Base-by-base conservation (phyloP, 1,140 invertebrate species). In the Leguminivora glycinivorella region DNA sequence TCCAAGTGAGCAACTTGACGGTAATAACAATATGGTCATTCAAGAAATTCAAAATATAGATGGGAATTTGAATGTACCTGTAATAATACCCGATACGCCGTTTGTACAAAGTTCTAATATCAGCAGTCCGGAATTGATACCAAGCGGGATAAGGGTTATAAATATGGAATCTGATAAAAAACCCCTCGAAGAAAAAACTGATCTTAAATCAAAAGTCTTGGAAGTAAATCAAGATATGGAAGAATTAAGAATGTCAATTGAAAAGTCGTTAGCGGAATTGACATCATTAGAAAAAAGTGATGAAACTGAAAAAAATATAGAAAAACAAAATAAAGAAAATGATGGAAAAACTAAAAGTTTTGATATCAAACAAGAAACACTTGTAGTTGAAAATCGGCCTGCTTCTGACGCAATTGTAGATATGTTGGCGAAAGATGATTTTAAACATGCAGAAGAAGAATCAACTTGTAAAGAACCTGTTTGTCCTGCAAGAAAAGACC, bases 161-260 rank as follows among this genome's bases (percentile, higher is more conserved):
- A 77, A 75, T 68, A 72, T 70, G 19, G 58, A 66, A 60, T 24
- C 68, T 67, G n/a, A 26, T 7, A 29, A 4, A 9, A 63, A 17
- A 63, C 25, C 7, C 25, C 14, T 29, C 2, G 58, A 34, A 17
- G 85, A 87, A 70, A 89, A 88, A 73, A 89, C 82, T 43, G 87
- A 87, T 71, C 69, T 89, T 7, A 87, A 85, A 78, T 85, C 86
- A 5, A 87, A 89, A 84, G 85, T 87, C 78, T 82, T 88, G 74
- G 87, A 89, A 79, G 87, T 89, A 0, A 89, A 85, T 71, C 75
- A 83, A 73, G 87, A 88, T 67, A 87, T 91, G 87, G 86, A 90
- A 72, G 86, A 90, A 67, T 74, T 91, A 31, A 83, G 81, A 52
- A 38, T 81, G 12, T 90, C 89, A 10, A 89, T 91, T 69, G 89